A percentile compares a stretch with the other conserved stretches of the same genome.
phyloP scores from a whole-genome alignment of 1,140 invertebrate genomes.

The Oreohelix idahoensis region DNA sequence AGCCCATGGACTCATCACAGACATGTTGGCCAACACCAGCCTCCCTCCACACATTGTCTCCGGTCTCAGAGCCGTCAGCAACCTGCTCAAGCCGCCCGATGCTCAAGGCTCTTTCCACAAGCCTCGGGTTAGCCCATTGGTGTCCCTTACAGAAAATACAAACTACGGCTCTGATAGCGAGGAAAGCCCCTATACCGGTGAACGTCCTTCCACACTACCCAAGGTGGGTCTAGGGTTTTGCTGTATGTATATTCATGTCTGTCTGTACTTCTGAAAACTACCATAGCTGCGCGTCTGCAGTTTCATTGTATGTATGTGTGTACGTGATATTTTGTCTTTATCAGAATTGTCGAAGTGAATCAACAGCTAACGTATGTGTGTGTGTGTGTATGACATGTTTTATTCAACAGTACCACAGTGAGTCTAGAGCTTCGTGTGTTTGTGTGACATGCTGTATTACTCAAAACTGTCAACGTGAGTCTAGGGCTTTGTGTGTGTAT shows the following conservation, averaged over 20 bases:
- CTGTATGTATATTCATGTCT: background rate
- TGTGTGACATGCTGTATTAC: no score
- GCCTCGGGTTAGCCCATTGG: conserved; percentile 66
- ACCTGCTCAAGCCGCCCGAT: conserved; percentile 72
- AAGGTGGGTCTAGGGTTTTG: conserved; percentile 54
- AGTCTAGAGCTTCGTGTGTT: no score
- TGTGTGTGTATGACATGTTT: no score
- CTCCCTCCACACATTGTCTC: conserved; percentile 74
- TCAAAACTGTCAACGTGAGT: no score
- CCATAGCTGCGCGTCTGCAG: no score
- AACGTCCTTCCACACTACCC: conserved; percentile 72
- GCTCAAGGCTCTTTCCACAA: conserved; percentile 61
- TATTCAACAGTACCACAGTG: no score
- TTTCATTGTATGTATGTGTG: no score
- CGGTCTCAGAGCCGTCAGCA: conserved; percentile 73
- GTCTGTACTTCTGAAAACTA: no score
- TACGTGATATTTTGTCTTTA: no score
- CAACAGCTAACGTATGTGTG: no score
- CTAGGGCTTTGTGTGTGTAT: no score
- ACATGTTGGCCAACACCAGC: conserved; percentile 75
- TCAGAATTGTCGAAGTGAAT: no score
- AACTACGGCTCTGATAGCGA: conserved; percentile 75
- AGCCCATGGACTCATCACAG: conserved; percentile 76
- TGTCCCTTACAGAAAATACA: conserved; percentile 72
- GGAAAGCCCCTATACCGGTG: conserved; percentile 77